These are phyloP conservation scores for Aphelinus certus DNA, from an alignment of 1,140 invertebrate species.

Conservation along the genomic window DNA sequence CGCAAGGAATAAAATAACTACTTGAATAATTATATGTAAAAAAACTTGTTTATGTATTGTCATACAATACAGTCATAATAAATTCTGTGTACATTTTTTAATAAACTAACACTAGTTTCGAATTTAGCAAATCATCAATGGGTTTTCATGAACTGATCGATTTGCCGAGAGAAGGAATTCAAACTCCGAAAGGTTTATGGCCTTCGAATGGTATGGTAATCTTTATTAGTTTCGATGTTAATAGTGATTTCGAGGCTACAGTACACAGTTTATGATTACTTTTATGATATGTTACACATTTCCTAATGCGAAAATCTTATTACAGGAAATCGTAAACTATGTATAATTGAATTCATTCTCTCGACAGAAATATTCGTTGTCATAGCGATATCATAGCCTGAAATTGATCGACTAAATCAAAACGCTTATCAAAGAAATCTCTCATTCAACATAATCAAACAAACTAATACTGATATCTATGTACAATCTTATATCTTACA, in stretches of 20 bases:
- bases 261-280: too few relatives aligned
- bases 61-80: constrained; percentile 31
- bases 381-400: constrained; percentile 21
- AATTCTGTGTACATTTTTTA: constrained; percentile 34
- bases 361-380: constrained; percentile 10
- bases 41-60: constrained; percentile 34
- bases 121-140: constrained; percentile 9
- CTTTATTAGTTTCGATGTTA: not conserved
- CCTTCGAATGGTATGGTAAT: not conserved
- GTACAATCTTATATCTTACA: constrained; percentile 22
- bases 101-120: constrained; percentile 8
- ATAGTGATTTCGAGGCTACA: not conserved
- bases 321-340: too few relatives aligned
- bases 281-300: too few relatives aligned
- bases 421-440: constrained; percentile 27
- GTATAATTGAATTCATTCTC: constrained; percentile 21
- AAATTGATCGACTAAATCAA: constrained; percentile 16
- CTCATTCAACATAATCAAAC: constrained; percentile 21
- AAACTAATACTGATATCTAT: constrained; percentile 40
- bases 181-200: constrained; percentile 2
- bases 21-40: constrained; percentile 16
- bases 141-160: constrained; percentile 5
- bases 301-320: too few relatives aligned
- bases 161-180: constrained; percentile 28
- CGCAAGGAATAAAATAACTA: constrained; percentile 33